Evolutionary conservation across 2,797 vertebrate genomes (phyloP).

Genomic region (Acanthurus tractus): DNA sequence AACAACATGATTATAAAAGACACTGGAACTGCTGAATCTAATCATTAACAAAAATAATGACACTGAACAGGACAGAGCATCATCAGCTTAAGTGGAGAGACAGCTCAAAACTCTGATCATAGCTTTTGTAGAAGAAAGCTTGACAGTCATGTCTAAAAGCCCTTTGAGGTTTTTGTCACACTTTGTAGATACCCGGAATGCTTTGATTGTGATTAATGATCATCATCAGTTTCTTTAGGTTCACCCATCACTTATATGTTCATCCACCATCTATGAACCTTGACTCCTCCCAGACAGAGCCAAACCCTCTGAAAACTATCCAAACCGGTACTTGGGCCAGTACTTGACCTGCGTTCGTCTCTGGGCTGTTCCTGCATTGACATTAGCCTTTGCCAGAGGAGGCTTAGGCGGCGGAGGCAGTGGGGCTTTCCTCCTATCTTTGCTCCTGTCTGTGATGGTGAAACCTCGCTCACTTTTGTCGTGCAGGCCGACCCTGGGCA

Average conservation of each 20-base stretch:
- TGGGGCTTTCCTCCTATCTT: slow-evolving; percentile 83
- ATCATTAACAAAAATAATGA: background rate
- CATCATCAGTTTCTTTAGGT: background rate
- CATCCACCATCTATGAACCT: background rate
- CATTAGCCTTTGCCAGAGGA: slow-evolving; percentile 30
- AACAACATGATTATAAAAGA: background rate
- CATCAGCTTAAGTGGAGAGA: slow-evolving; percentile 9
- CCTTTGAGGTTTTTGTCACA: slow-evolving; percentile 49
- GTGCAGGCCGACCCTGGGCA: slow-evolving; percentile 89
- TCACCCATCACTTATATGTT: background rate
- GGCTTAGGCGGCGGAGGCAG: slow-evolving; percentile 44
- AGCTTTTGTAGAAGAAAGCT: slow-evolving; percentile 18
- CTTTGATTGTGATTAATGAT: slow-evolving; percentile 40
- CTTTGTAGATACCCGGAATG: slow-evolving; percentile 74
- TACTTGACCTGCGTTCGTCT: slow-evolving; percentile 81
- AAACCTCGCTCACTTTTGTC: slow-evolving; percentile 88
- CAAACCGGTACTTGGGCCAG: slow-evolving; percentile 87
- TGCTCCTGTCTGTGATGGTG: slow-evolving; percentile 85
- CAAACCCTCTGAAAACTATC: slow-evolving; percentile 52
- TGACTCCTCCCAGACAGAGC: background rate
- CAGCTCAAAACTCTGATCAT: slow-evolving; percentile 8
- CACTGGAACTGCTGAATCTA: background rate
- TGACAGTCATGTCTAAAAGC: slow-evolving; percentile 34
- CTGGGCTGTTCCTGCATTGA: slow-evolving; percentile 13
- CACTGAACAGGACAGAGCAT: slow-evolving; percentile 33